phyloP scores from a whole-genome alignment of 2,888 invertebrate species.

The Choreutis nemorana region DNA sequence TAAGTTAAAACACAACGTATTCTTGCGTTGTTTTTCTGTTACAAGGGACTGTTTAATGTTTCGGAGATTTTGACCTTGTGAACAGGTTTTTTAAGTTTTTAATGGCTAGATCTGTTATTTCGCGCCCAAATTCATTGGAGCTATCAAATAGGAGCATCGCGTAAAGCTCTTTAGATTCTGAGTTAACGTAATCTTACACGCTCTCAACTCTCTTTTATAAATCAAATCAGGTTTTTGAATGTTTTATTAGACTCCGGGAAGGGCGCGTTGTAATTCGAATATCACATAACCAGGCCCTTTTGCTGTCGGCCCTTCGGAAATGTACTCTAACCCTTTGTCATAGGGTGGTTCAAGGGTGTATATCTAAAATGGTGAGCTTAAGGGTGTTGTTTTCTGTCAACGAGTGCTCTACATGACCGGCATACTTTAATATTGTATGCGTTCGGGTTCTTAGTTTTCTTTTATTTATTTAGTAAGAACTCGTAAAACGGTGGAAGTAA shows the following conservation, averaged over 20 bases:
- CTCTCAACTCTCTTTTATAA: constrained; percentile 23
- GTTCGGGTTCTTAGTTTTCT: constrained; percentile 14
- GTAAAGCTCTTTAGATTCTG: too few relatives aligned
- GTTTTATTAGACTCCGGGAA: constrained; percentile 38
- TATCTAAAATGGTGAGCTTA: constrained; percentile 7
- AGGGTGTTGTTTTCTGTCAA: constrained; percentile 27
- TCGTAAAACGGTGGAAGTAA: too few relatives aligned
- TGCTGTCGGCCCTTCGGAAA: neutral
- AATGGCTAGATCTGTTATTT: too few relatives aligned
- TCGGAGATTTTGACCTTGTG: too few relatives aligned
- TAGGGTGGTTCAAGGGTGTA: neutral
- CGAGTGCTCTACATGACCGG: constrained; percentile 21
- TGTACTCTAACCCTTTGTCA: neutral
- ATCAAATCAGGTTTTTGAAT: constrained; percentile 43
- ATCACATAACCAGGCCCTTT: constrained; percentile 15
- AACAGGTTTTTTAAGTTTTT: too few relatives aligned
- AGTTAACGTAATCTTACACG: too few relatives aligned
- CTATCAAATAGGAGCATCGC: too few relatives aligned
- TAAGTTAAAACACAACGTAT: too few relatives aligned
- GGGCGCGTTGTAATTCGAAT: constrained; percentile 37
- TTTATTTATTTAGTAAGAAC: constrained; percentile 16
- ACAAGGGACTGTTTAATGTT: too few relatives aligned
- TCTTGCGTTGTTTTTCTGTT: too few relatives aligned
- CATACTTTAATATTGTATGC: constrained; percentile 31
- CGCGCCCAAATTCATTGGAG: too few relatives aligned